Percentiles rank a stretch among this genome's conserved stretches.
phyloP scores from a whole-genome alignment of 1,140 invertebrate genomes.

The Oreohelix idahoensis region DNA sequence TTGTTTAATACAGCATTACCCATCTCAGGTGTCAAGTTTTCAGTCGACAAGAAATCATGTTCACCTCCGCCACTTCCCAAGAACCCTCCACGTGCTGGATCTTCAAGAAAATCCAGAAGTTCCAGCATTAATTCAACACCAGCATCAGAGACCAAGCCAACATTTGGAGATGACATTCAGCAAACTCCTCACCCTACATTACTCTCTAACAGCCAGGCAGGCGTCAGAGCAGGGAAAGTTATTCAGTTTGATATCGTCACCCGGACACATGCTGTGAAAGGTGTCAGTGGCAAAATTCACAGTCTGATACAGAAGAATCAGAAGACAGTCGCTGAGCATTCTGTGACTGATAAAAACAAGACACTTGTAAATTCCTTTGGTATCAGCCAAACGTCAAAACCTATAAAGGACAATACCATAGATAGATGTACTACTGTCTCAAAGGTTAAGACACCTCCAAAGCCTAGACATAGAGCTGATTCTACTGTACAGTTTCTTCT shows the following conservation, averaged over 20 bases:
- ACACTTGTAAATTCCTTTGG: background rate
- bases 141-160: background rate
- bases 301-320: background rate
- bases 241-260: background rate
- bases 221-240: background rate
- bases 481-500: background rate
- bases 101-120: conserved; percentile 1
- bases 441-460: background rate
- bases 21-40: background rate
- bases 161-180: background rate
- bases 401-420: background rate
- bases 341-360: background rate
- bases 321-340: background rate
- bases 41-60: background rate
- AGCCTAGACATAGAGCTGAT: background rate
- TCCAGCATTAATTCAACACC: background rate
- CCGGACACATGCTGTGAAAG: background rate
- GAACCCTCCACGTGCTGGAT: background rate
- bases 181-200: background rate
- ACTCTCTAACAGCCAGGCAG: background rate
- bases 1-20: no score
- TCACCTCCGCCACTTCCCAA: conserved; percentile 26
- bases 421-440: background rate
- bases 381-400: background rate
- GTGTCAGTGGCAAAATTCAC: background rate